phyloP scores from a whole-genome alignment of 35 echinoderm and acorn worm genomes.

The Stichopus chloronotus region DNA sequence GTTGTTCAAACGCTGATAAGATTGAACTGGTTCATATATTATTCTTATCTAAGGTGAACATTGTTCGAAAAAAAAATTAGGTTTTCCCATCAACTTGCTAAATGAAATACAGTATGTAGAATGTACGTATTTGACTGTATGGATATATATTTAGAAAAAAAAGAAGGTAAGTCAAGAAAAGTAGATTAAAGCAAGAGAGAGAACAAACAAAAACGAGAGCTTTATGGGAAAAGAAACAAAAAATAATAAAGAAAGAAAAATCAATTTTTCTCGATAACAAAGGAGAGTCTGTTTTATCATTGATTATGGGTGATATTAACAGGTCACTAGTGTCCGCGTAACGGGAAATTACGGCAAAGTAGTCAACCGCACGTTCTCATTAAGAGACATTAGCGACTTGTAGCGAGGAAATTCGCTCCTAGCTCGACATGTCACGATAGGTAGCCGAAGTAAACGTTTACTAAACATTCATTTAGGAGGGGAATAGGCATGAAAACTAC shows the following conservation, averaged over 20 bases:
- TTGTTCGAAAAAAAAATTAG: conserved; percentile 1
- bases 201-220: neutral
- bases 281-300: conserved; percentile 29
- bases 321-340: conserved; percentile 20
- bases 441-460: neutral
- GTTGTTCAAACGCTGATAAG: neutral
- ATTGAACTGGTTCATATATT: conserved; percentile 28
- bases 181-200: neutral
- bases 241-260: conserved; percentile 9
- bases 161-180: neutral
- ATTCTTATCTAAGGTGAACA: conserved; percentile 41
- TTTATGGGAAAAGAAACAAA: neutral
- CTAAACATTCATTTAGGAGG: conserved; percentile 32
- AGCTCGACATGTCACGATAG: conserved; percentile 28
- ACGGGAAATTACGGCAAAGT: conserved; percentile 16
- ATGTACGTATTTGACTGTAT: too few relatives aligned
- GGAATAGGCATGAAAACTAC: conserved; percentile 30
- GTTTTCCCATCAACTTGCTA: neutral
- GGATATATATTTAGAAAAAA: neutral
- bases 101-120: too few relatives aligned
- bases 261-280: conserved; percentile 46
- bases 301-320: conserved; percentile 39
- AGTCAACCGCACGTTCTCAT: conserved; percentile 34
- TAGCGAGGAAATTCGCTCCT: conserved; percentile 29
- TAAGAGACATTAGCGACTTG: neutral